Conservation (phyloP, 2,888 invertebrate genomes). For the Lasioglossum morio region DNA sequence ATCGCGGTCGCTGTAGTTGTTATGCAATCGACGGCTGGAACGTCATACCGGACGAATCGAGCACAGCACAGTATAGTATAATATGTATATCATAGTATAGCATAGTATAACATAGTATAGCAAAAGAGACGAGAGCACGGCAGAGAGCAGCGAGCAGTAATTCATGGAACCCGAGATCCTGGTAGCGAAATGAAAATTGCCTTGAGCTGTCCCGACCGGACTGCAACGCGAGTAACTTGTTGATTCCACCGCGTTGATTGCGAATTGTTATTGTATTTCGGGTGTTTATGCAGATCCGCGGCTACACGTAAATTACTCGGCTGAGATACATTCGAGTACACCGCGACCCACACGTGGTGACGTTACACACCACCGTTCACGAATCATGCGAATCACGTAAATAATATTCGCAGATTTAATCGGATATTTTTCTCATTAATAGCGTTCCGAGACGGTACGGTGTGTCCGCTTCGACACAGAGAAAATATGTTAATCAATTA, state of each 20-base stretch:
- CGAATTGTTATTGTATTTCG: neutral
- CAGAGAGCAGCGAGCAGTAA: neutral
- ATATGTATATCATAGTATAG: too few species aligned
- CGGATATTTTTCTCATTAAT: too few species aligned
- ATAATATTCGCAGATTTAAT: too few species aligned
- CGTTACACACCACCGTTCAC: neutral
- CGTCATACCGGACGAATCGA: constrained; percentile 26
- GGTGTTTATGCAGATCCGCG: neutral
- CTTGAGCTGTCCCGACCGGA: too few species aligned
- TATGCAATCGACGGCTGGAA: constrained; percentile 17
- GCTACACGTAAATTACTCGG: neutral
- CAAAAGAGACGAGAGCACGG: neutral
- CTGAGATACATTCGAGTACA: neutral
- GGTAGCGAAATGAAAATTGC: constrained; percentile 25
- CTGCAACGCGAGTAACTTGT: neutral
- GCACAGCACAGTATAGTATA: neutral
- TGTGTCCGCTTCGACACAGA: too few species aligned
- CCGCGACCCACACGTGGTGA: neutral
- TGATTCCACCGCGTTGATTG: neutral
- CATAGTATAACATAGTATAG: neutral
- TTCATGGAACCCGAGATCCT: constrained; percentile 26
- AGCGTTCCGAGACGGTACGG: too few species aligned
- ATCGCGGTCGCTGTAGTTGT: neutral
- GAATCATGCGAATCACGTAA: neutral
- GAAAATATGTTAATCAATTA: too few species aligned